phyloP scores from a whole-genome alignment of 2,113 vertebrate species.

The Sylvicapra grimmia region DNA sequence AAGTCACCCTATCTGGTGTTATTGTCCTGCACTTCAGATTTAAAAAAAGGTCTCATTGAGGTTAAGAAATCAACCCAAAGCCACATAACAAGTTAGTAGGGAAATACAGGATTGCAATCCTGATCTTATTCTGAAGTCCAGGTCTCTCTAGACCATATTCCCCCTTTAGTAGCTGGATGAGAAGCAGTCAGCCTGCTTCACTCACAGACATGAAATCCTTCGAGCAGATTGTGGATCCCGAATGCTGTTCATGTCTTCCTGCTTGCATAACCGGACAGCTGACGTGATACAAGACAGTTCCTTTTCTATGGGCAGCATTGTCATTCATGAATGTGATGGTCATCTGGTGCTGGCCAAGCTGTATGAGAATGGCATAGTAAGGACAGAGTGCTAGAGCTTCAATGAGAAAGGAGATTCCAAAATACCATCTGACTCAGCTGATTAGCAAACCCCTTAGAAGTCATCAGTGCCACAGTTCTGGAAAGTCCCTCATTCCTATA shows the following conservation, averaged over 20 bases:
- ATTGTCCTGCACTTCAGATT: neutral
- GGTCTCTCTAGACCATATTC: neutral
- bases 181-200: neutral
- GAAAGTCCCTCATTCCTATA: neutral
- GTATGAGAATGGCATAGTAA: neutral
- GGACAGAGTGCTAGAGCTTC: neutral
- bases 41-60: neutral
- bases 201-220: slow-evolving; percentile 79
- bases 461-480: neutral
- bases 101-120: neutral
- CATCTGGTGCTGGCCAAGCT: slow-evolving; percentile 67
- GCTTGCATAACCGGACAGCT: slow-evolving; percentile 41
- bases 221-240: slow-evolving; percentile 69
- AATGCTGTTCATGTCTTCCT: neutral
- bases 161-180: neutral
- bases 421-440: neutral
- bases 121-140: neutral
- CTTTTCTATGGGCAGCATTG: neutral
- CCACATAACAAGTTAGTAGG: neutral
- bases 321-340: slow-evolving; percentile 60
- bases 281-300: neutral
- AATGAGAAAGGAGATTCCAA: neutral
- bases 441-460: neutral
- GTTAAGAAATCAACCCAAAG: neutral
- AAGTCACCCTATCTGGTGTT: neutral